A percentile compares a stretch with the other conserved stretches of the same genome.
phyloP scores from a whole-genome alignment of 2,113 vertebrate genomes.

The Mus pahari region DNA sequence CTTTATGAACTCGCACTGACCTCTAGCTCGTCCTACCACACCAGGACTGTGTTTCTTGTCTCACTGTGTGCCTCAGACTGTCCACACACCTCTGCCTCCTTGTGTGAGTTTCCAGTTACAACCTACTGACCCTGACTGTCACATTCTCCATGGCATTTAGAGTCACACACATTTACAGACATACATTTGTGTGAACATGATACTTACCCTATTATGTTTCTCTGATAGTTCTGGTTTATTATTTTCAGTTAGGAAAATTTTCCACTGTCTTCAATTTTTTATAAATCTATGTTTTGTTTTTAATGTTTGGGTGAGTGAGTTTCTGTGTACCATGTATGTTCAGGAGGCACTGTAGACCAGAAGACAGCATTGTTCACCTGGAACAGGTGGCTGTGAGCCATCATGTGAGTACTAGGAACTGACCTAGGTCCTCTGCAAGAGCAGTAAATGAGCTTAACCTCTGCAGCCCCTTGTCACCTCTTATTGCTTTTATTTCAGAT shows the following conservation, averaged over 20 bases:
- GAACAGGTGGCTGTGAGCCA: neutral
- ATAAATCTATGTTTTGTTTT: neutral
- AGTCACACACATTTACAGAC: neutral
- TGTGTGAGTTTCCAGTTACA: neutral
- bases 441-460: neutral
- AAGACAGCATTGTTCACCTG: neutral
- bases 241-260: neutral
- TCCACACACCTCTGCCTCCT: neutral
- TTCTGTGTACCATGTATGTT: neutral
- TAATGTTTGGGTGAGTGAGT: neutral
- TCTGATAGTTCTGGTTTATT: neutral
- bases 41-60: neutral
- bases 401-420: neutral
- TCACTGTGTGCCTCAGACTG: too few relatives aligned
- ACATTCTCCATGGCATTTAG: neutral
- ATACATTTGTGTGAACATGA: neutral
- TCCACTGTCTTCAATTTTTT: neutral
- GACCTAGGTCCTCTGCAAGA: neutral
- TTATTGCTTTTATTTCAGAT: neutral
- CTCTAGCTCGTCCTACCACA: neutral
- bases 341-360: neutral
- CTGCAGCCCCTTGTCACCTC: neutral
- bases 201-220: neutral
- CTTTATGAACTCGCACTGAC: neutral
- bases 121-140: neutral